These are phyloP conservation scores for Phalacrocorax brasilianus DNA, from an alignment of 2,113 vertebrate species.

Conservation along the genomic window DNA sequence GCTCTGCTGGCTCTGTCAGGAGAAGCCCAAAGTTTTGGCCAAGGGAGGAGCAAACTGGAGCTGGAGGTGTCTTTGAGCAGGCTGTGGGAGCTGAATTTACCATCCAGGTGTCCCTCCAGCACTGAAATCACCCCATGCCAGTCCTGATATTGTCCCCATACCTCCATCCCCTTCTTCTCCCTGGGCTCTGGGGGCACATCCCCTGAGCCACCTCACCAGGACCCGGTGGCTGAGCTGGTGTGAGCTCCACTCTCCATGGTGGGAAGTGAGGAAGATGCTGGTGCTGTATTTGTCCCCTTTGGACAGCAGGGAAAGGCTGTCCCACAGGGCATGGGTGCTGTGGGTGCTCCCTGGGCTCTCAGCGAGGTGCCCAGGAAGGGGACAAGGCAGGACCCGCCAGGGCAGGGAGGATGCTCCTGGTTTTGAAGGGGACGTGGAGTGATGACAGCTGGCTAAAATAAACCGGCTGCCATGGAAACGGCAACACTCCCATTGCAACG, in stretches of 20 bases:
- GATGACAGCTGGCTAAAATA: slow-evolving; percentile 3
- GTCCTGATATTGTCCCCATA: not conserved
- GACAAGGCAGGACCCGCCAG: rapidly evolving
- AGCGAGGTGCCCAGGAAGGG: rapidly evolving
- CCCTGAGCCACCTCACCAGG: not conserved
- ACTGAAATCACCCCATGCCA: not conserved
- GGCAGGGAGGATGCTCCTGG: not conserved
- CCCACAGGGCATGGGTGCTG: not conserved
- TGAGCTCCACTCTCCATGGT: not conserved
- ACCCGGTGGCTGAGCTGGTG: not conserved
- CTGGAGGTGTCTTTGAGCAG: not conserved
- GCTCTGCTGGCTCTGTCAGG: not conserved
- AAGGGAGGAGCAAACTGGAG: not conserved
- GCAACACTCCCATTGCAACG: not conserved
- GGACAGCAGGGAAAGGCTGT: not conserved
- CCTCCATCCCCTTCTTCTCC: not conserved
- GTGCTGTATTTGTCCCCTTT: not conserved
- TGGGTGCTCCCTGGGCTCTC: not conserved
- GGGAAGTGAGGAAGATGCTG: not conserved
- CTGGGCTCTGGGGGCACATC: not conserved
- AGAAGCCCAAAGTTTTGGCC: not conserved
- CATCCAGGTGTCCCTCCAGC: not conserved
- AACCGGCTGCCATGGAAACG: slow-evolving; percentile 12
- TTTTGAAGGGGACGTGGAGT: not conserved
- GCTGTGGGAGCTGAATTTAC: not conserved